Percentiles rank a stretch among this genome's conserved stretches.
These are phyloP conservation scores for Rhinopomastus cyanomelas DNA, from an alignment of 2,113 vertebrate genomes.

Conservation along the genomic window DNA sequence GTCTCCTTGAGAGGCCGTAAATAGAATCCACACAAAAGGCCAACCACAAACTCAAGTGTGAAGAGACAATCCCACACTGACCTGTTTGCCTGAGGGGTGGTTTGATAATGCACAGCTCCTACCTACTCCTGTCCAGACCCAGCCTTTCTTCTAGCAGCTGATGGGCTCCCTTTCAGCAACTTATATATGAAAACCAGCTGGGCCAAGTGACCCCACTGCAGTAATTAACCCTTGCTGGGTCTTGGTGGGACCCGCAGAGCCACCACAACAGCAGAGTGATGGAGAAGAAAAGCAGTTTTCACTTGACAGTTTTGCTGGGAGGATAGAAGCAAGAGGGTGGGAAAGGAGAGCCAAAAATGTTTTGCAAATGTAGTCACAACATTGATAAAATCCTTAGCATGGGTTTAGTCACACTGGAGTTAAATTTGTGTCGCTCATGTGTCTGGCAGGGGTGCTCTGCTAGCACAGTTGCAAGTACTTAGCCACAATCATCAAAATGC, in stretches of 20 bases:
- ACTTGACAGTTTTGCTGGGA: neutral
- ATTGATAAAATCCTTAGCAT: neutral
- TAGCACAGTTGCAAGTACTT: neutral
- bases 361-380: neutral
- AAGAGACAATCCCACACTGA: neutral
- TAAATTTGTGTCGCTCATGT: neutral
- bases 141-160: neutral
- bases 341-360: neutral
- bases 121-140: neutral
- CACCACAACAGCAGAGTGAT: neutral
- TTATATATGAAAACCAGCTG: neutral
- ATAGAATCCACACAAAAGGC: accelerated
- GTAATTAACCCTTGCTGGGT: neutral
- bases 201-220: neutral
- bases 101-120: neutral
- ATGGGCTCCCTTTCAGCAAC: accelerated
- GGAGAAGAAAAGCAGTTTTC: neutral
- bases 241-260: neutral
- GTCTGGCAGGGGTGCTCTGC: neutral
- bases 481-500: neutral
- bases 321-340: neutral
- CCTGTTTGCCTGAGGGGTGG: accelerated
- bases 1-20: neutral
- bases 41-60: neutral
- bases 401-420: neutral